A percentile compares a stretch with the other conserved stretches of the same genome.
phyloP scores from a whole-genome alignment of 2,113 vertebrate species.

The Dunckerocampus dactyliophorus region DNA sequence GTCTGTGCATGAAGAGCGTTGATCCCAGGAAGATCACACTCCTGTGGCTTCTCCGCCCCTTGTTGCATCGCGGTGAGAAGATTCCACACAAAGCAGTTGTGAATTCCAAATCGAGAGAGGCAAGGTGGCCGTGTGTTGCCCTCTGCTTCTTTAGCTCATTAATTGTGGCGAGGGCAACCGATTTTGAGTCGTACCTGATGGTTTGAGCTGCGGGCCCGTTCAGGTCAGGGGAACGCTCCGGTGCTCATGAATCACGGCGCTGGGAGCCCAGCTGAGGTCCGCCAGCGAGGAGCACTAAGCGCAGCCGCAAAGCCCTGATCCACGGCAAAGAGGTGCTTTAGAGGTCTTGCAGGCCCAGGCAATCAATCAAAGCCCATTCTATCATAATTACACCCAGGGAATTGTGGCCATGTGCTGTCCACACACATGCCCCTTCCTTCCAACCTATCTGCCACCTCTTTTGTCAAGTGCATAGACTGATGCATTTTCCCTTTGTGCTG shows the following conservation, averaged over 20 bases:
- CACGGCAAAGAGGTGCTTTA: slow-evolving; percentile 43
- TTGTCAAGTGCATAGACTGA: slow-evolving; percentile 16
- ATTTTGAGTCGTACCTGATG: slow-evolving; percentile 67
- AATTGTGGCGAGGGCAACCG: slow-evolving; percentile 61
- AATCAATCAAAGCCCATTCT: slow-evolving; percentile 64
- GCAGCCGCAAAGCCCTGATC: slow-evolving; percentile 43
- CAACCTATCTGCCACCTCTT: slow-evolving; percentile 17
- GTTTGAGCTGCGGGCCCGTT: slow-evolving; percentile 48
- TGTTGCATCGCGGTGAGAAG: slow-evolving; percentile 42
- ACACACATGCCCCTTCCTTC: slow-evolving; percentile 27
- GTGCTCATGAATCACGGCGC: slow-evolving; percentile 67
- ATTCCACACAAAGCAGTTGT: slow-evolving; percentile 25
- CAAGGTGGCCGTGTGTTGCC: slow-evolving; percentile 19
- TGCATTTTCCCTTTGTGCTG: not conserved
- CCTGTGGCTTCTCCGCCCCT: slow-evolving; percentile 14
- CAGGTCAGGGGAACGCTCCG: slow-evolving; percentile 51
- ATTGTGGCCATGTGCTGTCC: slow-evolving; percentile 23
- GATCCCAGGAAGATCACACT: slow-evolving; percentile 46
- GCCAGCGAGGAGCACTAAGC: slow-evolving; percentile 23
- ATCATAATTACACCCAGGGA: slow-evolving; percentile 56
- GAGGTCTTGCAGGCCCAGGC: slow-evolving; percentile 49
- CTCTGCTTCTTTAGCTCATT: slow-evolving; percentile 57
- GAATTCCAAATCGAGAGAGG: slow-evolving; percentile 20
- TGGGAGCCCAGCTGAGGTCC: slow-evolving; percentile 46
- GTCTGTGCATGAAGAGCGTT: slow-evolving; percentile 32